Evolutionary conservation across 2,888 invertebrate genomes (phyloP).

Genomic region (Pristionchus fissidentatus): DNA sequence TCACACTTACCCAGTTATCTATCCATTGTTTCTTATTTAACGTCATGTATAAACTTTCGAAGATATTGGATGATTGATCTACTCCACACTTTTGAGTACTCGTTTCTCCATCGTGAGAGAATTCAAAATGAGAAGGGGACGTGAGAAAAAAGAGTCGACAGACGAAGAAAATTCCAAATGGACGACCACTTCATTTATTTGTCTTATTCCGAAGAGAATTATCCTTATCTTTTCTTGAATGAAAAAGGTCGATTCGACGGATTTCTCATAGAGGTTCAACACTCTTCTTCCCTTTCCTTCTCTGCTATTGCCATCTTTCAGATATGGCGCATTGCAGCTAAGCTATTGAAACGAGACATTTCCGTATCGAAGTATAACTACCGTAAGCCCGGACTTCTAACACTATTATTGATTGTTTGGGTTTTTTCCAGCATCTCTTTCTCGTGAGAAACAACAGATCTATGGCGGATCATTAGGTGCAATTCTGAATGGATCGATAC

Average conservation of each 20-base stretch:
- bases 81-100: not conserved
- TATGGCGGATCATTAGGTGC: slow-evolving; percentile 28
- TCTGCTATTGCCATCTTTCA: not conserved
- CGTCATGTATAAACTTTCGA: too few species aligned
- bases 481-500: slow-evolving; percentile 19
- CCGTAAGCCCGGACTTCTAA: not conserved
- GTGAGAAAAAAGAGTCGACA: not conserved
- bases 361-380: not conserved
- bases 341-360: not conserved
- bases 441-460: not conserved
- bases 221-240: not conserved
- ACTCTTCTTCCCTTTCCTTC: not conserved
- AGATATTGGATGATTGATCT: too few species aligned
- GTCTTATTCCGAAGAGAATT: slow-evolving; percentile 30
- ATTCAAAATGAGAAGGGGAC: not conserved
- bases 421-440: not conserved
- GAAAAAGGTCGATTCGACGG: slow-evolving; percentile 21
- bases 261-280: slow-evolving; percentile 3
- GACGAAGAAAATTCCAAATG: not conserved
- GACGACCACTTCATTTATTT: slow-evolving; percentile 10
- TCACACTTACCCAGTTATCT: too few species aligned
- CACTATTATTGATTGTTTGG: not conserved
- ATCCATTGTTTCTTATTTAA: too few species aligned
- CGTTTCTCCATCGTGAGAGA: not conserved
- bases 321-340: not conserved